phyloP scores from a whole-genome alignment of 2,797 vertebrate species.

The Enteromius anoplus region DNA sequence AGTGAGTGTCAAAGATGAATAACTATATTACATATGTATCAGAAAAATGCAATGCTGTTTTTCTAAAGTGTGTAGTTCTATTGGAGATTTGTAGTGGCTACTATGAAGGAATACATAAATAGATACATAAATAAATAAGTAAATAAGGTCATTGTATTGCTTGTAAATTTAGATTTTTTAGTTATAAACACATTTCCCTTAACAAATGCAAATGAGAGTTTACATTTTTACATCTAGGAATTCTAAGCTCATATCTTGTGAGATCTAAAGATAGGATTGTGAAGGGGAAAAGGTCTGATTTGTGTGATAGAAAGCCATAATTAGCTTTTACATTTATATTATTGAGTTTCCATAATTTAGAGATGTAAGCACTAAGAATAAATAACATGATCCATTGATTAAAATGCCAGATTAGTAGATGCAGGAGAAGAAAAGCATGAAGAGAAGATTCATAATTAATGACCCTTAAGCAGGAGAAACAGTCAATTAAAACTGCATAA shows the following conservation, averaged over 20 bases:
- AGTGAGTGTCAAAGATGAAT: neutral
- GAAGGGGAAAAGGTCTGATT: neutral
- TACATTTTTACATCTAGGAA: neutral
- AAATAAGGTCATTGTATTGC: neutral
- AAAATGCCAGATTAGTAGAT: neutral
- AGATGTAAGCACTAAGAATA: neutral
- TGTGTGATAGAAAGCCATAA: neutral
- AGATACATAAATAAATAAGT: too few species aligned
- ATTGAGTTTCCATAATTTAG: neutral
- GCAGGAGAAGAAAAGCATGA: neutral
- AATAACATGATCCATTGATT: neutral
- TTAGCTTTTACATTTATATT: neutral
- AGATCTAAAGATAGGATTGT: neutral
- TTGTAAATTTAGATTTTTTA: neutral
- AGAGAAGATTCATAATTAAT: slow-evolving; percentile 23
- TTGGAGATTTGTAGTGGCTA: neutral
- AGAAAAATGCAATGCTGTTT: neutral
- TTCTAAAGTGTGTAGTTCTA: neutral
- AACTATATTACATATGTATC: neutral
- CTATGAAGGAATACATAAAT: neutral
- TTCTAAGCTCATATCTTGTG: neutral
- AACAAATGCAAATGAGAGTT: neutral
- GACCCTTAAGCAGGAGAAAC: neutral
- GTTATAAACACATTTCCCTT: neutral
- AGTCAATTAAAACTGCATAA: slow-evolving; percentile 9